Base-by-base conservation (phyloP, 2,888 invertebrate genomes). In the Drosophila dives region DNA sequence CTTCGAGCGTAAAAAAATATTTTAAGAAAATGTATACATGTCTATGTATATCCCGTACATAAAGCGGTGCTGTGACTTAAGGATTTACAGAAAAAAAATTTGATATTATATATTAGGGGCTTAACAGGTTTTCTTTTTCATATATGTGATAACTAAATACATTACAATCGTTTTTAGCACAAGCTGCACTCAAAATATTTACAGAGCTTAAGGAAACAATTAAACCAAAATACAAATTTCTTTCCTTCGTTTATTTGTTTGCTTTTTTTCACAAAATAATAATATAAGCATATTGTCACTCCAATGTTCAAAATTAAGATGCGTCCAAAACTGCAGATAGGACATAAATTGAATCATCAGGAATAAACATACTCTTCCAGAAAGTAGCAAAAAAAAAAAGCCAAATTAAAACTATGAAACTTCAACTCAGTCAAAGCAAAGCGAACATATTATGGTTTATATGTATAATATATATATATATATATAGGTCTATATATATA, bases 401-500 rank as follows among this genome's bases (percentile, higher is more conserved):
- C 66, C 66, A 61, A 71, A 61, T 62, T 80, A 66, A 63, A 73
- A 60, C 65, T 66, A 74, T 48, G 45, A 75, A 86, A 81, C 80
- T 89, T 83, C 70, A 81, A 90, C 90, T 87, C 87, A 86, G 90
- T 86, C 85, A 84, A 85, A 85, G 88, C 64, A 66, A 89, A 87
- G 80, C 84, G 84, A 86, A 84, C 72, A 86, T 72, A 80, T 77
- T 54, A 80, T 80, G 77, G 77, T 80, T 68, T 70, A 61, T 42
- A 62, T 26, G 45, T 23, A 45, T 45, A 45, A 23, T 45, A 7
- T 15, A 20, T 3, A 15, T 36, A 36, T 36, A 36, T 15, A 7
- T 51, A 33, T 33, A 42, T 23, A 4, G 6, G 29, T 29, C 1
- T 20, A 11, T 12, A 7, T 20, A 38, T 50, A 63, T n/a, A n/a